Percentiles rank a stretch among this genome's conserved stretches.
These are phyloP conservation scores for Thoracochromis brauschi DNA, from an alignment of 2,113 vertebrate species.

Conservation along the genomic window DNA sequence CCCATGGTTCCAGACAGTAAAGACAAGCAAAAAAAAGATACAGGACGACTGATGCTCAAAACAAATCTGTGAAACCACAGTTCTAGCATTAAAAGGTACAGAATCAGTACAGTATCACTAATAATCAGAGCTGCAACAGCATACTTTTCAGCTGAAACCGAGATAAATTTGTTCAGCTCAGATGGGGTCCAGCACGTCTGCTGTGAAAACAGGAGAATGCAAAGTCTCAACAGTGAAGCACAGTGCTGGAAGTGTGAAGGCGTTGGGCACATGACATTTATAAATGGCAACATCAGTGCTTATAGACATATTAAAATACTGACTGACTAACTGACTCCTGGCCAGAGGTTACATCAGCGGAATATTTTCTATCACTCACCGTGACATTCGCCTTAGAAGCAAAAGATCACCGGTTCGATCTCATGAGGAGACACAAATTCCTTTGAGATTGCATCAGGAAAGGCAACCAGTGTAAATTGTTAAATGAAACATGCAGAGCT, in stretches of 20 bases:
- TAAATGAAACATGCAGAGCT: not conserved
- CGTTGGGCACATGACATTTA: not conserved
- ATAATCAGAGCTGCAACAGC: not conserved
- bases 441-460: not conserved
- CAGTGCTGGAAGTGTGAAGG: not conserved
- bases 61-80: not conserved
- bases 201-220: not conserved
- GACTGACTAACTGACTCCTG: not conserved
- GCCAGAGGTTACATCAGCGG: not conserved
- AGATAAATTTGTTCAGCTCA: not conserved
- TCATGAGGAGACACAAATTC: not conserved
- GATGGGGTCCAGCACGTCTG: not conserved
- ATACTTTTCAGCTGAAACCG: not conserved
- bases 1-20: not conserved
- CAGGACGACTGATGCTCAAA: not conserved
- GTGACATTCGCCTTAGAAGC: not conserved
- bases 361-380: not conserved
- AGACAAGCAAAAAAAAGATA: not conserved
- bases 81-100: not conserved
- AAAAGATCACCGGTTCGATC: not conserved
- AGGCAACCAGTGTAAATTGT: not conserved
- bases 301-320: not conserved
- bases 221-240: not conserved
- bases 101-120: not conserved
- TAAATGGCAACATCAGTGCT: not conserved